Base-by-base conservation (phyloP, 2,888 invertebrate species). In the Lottia gigantea region DNA sequence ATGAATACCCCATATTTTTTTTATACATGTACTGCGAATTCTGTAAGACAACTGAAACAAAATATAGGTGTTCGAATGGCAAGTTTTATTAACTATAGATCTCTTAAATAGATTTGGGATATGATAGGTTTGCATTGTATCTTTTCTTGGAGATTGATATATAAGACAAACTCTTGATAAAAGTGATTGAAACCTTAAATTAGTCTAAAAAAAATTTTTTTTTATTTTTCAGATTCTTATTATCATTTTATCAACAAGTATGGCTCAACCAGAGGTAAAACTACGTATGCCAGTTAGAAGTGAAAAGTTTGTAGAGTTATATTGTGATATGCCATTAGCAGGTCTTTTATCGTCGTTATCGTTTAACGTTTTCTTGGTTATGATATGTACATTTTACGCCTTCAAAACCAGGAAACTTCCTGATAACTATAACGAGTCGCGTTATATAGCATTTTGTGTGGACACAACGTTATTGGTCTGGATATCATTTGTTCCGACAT, bases 391-490 rank as follows among this genome's bases (percentile, higher is more conserved):
- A 7, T 75, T 81, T 67, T 84, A 82, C 68, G 84, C 84, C 45
- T 84, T 84, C 75, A 83, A 82, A 71, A 82, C 83, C 19, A 71
- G 85, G 47, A 83, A 82, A 71, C 77, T 83, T 23, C 85, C 85
- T n/a, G 83, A 84, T 69, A 84, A 84, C 71, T 85, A 80, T 76
- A 85, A 84, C 74, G 85, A 85, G 77, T 82, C 84, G 0, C 78
- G 82, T 14, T 83, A 80, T 76, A 83, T 84, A 64, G 78, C 78
- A 23, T 83, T 83, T 75, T 83, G 82, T 68, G 82, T 82, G 12
- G 81, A 80, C 68, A 80, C 81, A 31, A 82, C 82, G 0, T 69
- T 83, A 1, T 70, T 83, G 14, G 75, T 82, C 12, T 82, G 82
- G 82, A 67, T 81, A 16, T 75, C 79, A 11, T 82, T 82, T 72